These are phyloP conservation scores for Muscicapa comitata DNA, from an alignment of 2,797 vertebrate genomes.

Conservation along the genomic window DNA sequence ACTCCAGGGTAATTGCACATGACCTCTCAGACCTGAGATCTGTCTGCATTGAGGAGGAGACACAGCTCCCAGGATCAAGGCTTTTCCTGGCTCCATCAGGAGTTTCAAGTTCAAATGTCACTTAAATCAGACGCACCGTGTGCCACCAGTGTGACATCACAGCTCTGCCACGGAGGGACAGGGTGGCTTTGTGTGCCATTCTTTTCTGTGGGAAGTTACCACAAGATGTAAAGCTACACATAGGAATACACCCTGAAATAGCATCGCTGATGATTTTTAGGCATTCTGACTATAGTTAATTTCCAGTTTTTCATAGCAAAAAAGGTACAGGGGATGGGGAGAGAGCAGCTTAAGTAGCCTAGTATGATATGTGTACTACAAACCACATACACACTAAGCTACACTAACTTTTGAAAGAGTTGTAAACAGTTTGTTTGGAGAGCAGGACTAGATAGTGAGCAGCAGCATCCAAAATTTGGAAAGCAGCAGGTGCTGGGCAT, in stretches of 20 bases:
- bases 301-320: neutral
- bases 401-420: neutral
- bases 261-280: neutral
- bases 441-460: neutral
- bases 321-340: neutral
- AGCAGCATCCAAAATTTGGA: neutral
- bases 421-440: neutral
- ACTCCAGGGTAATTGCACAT: rapidly evolving
- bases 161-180: neutral
- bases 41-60: rapidly evolving
- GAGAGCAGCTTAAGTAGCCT: neutral
- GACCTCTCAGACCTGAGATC: neutral
- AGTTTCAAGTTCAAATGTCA: neutral
- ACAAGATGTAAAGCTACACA: neutral
- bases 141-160: neutral
- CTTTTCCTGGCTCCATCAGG: neutral
- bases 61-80: neutral
- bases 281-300: neutral
- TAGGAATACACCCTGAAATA: neutral
- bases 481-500: neutral
- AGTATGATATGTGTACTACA: neutral
- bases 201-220: neutral
- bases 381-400: neutral
- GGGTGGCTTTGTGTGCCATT: neutral
- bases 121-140: neutral